These are phyloP conservation scores for Bubo bubo DNA, from an alignment of 2,113 vertebrate species.

Conservation along the genomic window DNA sequence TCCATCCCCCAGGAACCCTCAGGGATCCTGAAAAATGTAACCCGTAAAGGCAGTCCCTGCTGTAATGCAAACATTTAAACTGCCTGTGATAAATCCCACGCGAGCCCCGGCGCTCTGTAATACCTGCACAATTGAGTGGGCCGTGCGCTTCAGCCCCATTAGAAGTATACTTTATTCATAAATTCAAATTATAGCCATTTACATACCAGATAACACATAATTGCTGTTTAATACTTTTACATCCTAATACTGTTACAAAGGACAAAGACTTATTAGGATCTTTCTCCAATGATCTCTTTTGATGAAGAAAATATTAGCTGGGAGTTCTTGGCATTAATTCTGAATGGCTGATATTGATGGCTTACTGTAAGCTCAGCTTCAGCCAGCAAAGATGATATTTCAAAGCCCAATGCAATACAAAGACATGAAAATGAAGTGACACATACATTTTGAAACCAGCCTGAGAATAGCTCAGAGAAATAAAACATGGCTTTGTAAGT, in stretches of 20 bases:
- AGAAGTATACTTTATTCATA: neutral
- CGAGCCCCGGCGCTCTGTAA: neutral
- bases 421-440: slow-evolving; percentile 18
- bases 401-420: neutral
- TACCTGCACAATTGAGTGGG: neutral
- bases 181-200: slow-evolving; percentile 29
- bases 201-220: slow-evolving; percentile 3
- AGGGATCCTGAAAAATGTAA: neutral
- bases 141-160: neutral
- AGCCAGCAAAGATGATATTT: neutral
- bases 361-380: neutral
- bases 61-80: neutral
- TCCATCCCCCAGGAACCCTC: neutral
- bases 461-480: neutral
- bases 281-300: slow-evolving; percentile 9
- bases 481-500: neutral
- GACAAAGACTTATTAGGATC: slow-evolving; percentile 3
- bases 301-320: slow-evolving; percentile 29
- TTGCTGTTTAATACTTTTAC: slow-evolving; percentile 27
- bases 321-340: slow-evolving; percentile 17
- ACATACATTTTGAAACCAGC: neutral
- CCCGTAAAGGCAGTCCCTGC: neutral
- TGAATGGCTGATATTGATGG: neutral
- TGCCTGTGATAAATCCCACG: neutral
- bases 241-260: slow-evolving; percentile 26